A percentile compares a stretch with the other conserved stretches of the same genome.
Conservation (phyloP, 2,797 vertebrate species). For the Agapornis canus region DNA sequence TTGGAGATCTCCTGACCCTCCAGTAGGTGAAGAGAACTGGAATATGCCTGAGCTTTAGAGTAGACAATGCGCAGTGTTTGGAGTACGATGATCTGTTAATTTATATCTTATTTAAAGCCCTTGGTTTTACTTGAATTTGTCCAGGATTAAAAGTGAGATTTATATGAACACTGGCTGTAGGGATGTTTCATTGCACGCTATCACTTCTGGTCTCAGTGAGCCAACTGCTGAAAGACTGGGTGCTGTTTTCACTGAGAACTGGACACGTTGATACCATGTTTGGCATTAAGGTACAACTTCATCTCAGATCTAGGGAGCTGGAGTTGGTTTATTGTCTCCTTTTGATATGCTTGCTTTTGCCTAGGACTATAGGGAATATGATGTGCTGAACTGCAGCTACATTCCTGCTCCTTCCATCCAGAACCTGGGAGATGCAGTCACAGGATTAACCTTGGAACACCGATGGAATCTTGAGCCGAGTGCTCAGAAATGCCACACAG, state of each 20-base stretch:
- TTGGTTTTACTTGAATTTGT: conserved; percentile 48
- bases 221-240: not conserved
- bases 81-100: conserved; percentile 14
- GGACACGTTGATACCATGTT: not conserved
- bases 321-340: not conserved
- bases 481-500: not conserved
- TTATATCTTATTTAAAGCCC: conserved; percentile 64
- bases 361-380: accelerated
- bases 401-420: not conserved
- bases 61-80: not conserved
- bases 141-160: conserved; percentile 62
- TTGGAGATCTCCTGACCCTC: not conserved
- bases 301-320: not conserved
- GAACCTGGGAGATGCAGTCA: accelerated
- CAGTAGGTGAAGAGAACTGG: not conserved
- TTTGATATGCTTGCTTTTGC: not conserved
- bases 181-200: not conserved
- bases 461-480: not conserved
- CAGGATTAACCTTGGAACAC: not conserved
- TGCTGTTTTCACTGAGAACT: not conserved
- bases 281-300: not conserved
- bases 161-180: not conserved
- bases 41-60: not conserved
- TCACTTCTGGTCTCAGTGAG: not conserved
- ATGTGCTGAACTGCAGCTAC: not conserved